Evolutionary conservation across 2,888 invertebrate species (phyloP), one percentile per base, ranked within the genome.

Genomic region (Meloe dianella): DNA sequence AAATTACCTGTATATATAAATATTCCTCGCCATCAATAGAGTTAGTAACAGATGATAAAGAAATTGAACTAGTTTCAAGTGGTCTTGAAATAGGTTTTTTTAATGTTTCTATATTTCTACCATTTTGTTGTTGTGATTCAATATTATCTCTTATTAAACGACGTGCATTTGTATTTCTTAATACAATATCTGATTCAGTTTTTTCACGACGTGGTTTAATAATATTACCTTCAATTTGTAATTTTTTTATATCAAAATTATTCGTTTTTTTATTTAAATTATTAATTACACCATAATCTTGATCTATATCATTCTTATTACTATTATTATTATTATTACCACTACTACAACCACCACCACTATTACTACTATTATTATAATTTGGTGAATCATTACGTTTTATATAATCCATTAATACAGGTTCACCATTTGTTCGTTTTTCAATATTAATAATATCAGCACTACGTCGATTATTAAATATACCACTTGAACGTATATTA

Each of bases 151-250:
- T 79, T 58, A 86, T 82, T 71, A 85, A 85, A 73, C 85, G 85
- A 63, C 87, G 82, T 67, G 85, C 84, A 68, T 86, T 86, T 60
- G 87, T 85, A 82, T 87, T 90, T 78, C 91, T 88, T 81, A 92
- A 88, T 77, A 93, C 90, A 81, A 94, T 93, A 84, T 93, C 93
- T 69, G 93, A 94, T 85, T 95, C 94, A 80, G 94, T 95, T 87
- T 94, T 94, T 88, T 95, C 94, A 78, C 94, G 88, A 79, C 94
- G 88, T 61, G 92, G 93, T 78, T 88, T 87, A 75, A 90, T 81
- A 73, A 89, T 85, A 79, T 78, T 83, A 61, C 73, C 75, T 62
- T 78, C 74, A 65, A 79, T 73, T 56, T 72, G 64, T 61, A 75
- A 66, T 61, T 75, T 57, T 24, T 73, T 75, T 85, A 65, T 47